Evolutionary conservation across 2,113 vertebrate genomes (phyloP).

Genomic region (Oostethus manadensis): DNA sequence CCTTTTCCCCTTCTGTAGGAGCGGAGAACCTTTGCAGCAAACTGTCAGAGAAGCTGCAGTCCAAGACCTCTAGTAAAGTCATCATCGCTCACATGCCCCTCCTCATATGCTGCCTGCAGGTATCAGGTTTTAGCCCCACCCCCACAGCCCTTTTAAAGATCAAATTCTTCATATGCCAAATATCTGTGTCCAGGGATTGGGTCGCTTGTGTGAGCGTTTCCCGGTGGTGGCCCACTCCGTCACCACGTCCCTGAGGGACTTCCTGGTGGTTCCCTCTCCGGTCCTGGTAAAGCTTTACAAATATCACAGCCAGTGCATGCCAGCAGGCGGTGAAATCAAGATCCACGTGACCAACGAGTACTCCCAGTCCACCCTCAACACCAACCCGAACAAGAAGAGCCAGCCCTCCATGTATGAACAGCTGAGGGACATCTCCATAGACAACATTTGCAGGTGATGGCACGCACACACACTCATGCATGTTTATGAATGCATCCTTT

Average conservation of each 20-base stretch:
- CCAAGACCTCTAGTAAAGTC: constrained; percentile 96
- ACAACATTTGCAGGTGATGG: constrained; percentile 93
- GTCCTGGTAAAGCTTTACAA: constrained; percentile 97
- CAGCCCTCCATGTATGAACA: constrained; percentile 97
- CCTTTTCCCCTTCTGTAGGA: constrained; percentile 62
- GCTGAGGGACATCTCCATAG: constrained; percentile 95
- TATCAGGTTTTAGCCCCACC: constrained; percentile 33
- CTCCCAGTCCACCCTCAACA: constrained; percentile 85
- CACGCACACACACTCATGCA: background rate
- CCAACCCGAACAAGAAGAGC: constrained; percentile 78
- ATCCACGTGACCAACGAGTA: constrained; percentile 96
- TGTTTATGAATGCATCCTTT: background rate
- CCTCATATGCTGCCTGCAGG: constrained; percentile 96
- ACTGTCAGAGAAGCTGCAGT: constrained; percentile 95
- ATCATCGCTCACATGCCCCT: constrained; percentile 99
- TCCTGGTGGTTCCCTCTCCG: constrained; percentile 93
- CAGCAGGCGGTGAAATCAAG: constrained; percentile 88
- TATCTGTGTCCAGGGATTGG: constrained; percentile 77
- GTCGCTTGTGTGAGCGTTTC: constrained; percentile 92
- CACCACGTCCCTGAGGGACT: constrained; percentile 88
- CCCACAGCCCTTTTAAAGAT: background rate
- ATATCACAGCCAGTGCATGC: constrained; percentile 88
- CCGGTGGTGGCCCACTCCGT: constrained; percentile 95
- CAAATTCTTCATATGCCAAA: background rate
- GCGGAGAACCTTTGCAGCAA: constrained; percentile 96